These are phyloP conservation scores for Rhyacophila brunnea DNA, from an alignment of 1,140 invertebrate species.

Conservation along the genomic window DNA sequence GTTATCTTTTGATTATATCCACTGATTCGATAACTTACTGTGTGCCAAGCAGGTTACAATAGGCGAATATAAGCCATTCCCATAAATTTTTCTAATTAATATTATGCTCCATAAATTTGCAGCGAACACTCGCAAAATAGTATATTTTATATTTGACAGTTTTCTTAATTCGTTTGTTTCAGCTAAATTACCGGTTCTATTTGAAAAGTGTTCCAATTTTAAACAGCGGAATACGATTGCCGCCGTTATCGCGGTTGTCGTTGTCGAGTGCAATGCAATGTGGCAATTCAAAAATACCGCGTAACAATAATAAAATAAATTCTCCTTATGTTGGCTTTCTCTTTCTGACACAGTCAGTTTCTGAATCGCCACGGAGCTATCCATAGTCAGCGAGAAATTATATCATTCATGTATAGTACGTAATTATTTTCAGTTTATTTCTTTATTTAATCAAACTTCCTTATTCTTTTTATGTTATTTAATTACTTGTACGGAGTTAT, in stretches of 20 bases:
- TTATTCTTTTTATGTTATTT: not conserved
- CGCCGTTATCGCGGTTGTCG: not conserved
- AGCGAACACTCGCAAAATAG: too few species aligned
- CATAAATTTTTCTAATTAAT: too few species aligned
- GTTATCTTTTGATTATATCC: too few species aligned
- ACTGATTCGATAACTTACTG: too few species aligned
- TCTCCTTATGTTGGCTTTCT: not conserved
- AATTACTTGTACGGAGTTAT: not conserved
- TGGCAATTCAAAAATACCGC: constrained; percentile 17
- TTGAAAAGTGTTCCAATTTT: too few species aligned
- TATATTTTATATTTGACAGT: too few species aligned
- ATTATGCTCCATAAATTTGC: too few species aligned
- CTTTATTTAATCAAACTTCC: not conserved
- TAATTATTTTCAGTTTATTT: constrained; percentile 1
- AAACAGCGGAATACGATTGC: not conserved
- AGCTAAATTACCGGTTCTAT: too few species aligned
- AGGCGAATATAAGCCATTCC: too few species aligned
- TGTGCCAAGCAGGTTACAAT: too few species aligned
- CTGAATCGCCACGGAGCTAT: constrained; percentile 18
- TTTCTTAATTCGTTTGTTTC: too few species aligned
- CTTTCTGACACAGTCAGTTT: constrained; percentile 1
- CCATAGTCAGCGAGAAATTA: constrained; percentile 6
- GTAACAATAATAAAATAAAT: constrained; percentile 23
- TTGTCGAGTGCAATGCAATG: not conserved
- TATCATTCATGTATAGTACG: constrained; percentile 3